Evolutionary conservation across 2,888 invertebrate genomes (phyloP).

Genomic region (Eubasilissa splendida): DNA sequence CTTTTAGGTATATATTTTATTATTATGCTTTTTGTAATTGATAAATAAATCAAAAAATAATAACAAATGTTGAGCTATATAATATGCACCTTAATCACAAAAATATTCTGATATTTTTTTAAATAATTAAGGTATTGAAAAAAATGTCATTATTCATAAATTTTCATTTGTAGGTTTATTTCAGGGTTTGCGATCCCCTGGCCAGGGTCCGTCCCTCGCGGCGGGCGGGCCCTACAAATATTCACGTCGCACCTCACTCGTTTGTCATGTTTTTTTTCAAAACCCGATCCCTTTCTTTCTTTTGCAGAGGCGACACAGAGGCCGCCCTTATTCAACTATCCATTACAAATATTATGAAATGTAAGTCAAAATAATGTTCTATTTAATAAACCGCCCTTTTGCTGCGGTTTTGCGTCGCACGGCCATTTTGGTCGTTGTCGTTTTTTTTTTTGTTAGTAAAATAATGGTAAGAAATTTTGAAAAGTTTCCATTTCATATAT

Average conservation of each 20-base stretch:
- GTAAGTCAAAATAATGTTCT: constrained; percentile 56
- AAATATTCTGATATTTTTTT: too few species aligned
- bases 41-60: too few species aligned
- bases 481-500: background rate
- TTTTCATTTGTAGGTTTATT: too few species aligned
- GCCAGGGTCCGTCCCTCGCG: constrained; percentile 14
- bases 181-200: background rate
- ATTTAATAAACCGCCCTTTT: constrained; percentile 55
- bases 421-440: constrained; percentile 19
- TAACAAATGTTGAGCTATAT: too few species aligned
- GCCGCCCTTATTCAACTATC: constrained; percentile 54
- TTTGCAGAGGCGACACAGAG: constrained; percentile 37
- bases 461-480: constrained; percentile 19
- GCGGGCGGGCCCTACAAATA: constrained; percentile 57
- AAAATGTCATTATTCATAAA: too few species aligned
- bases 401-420: constrained; percentile 50
- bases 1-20: too few species aligned
- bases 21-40: too few species aligned
- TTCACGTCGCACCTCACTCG: constrained; percentile 58
- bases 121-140: too few species aligned
- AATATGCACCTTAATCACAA: too few species aligned
- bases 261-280: constrained; percentile 57
- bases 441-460: constrained; percentile 40
- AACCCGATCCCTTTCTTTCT: constrained; percentile 47
- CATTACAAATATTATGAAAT: constrained; percentile 59